Percentiles rank a stretch among this genome's conserved stretches.
Conservation (phyloP, 2,113 vertebrate genomes). For the Hydrolagus affinis region DNA sequence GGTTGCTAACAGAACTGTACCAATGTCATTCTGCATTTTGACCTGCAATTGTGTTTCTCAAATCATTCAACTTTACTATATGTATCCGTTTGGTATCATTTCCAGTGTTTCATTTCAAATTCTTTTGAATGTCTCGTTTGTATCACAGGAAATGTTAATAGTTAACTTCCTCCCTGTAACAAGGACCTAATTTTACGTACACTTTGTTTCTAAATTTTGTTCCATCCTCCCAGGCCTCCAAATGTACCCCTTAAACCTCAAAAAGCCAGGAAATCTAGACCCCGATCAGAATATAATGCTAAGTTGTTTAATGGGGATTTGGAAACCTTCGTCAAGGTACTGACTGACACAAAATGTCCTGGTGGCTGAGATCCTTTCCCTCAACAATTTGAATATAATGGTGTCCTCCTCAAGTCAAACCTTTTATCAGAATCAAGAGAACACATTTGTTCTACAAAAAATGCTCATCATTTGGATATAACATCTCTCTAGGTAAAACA, state of each 20-base stretch:
- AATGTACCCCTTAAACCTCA: slow-evolving; percentile 77
- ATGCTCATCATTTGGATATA: slow-evolving; percentile 49
- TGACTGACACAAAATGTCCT: slow-evolving; percentile 55
- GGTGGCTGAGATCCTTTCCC: slow-evolving; percentile 43
- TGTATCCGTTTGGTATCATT: not conserved
- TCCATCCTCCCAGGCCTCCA: slow-evolving; percentile 66
- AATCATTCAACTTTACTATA: not conserved
- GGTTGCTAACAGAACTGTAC: not conserved
- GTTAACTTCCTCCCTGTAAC: not conserved
- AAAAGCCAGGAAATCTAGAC: slow-evolving; percentile 78
- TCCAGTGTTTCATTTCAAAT: not conserved
- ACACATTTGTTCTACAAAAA: not conserved
- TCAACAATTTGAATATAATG: not conserved
- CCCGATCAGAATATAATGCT: slow-evolving; percentile 81
- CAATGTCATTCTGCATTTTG: not conserved
- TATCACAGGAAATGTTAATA: not conserved
- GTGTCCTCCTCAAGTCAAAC: not conserved
- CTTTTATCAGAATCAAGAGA: not conserved
- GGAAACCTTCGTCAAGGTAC: slow-evolving; percentile 92
- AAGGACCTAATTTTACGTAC: no score
- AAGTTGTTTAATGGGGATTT: slow-evolving; percentile 95
- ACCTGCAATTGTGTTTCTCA: not conserved
- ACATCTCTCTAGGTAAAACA: slow-evolving; percentile 39
- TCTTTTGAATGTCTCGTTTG: not conserved
- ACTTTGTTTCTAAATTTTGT: slow-evolving; percentile 19